Evolutionary conservation across 1,140 invertebrate genomes (phyloP), one percentile per base, ranked within the genome.

Genomic region (Trachymyrmex septentrionalis): DNA sequence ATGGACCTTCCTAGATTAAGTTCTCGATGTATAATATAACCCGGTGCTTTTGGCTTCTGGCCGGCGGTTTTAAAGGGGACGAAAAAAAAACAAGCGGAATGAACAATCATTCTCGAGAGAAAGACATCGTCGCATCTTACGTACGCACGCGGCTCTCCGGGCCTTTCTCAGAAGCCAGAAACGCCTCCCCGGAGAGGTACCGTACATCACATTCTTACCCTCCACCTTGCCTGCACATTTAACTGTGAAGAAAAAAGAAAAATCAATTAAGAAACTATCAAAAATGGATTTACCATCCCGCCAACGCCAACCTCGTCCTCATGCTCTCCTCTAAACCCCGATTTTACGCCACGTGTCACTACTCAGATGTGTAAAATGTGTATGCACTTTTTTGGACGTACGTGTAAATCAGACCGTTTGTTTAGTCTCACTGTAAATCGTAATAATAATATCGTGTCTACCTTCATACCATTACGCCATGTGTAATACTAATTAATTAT

Each of bases 401-500:
- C 57, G 21, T 82, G 72, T 88, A 21, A 48, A 88, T 73, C 38
- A 55, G 24, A 30, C 85, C 88, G 59, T 89, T 78, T 84, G 76
- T 87, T 64, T 87, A 87, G 71, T 48, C 71, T 86, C 90, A 53
- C 57, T 72, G 73, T 75, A 88, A 55, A 59, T 84, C 77, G 85
- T 82, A 44, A 44, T 50, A 85, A 73, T 82, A 84, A 73, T 61
- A 88, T 85, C 78, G 85, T 78, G 71, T 86, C 82, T 86, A 90
- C 30, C 71, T 81, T 85, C 80, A 86, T 66, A 71, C 30, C 75
- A 88, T 63, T 63, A 27, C 86, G 87, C 87, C 76, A 73, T 90
- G 80, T 92, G 85, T 92, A 92, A 85, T 82, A 92, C 89, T 92
- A 93, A 93, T 93, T 92, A 93, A 93, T 93, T 85, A 91, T 87